Evolutionary conservation across 2,888 invertebrate species (phyloP).

Genomic region (Callinectes sapidus): DNA sequence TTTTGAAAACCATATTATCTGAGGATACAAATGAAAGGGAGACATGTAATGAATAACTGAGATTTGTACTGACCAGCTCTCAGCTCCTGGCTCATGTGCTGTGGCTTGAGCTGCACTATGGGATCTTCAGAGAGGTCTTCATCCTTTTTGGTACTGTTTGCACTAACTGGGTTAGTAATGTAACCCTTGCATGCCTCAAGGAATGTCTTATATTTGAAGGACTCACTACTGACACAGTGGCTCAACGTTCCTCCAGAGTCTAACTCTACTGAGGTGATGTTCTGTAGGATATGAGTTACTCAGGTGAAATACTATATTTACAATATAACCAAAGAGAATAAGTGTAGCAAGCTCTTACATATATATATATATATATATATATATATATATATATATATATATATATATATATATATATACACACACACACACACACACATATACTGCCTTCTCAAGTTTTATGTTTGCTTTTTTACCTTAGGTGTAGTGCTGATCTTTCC

Average conservation of each 20-base stretch:
- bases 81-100: slow-evolving; percentile 30
- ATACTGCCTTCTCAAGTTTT: too few relatives aligned
- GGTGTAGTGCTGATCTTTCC: too few relatives aligned
- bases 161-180: neutral
- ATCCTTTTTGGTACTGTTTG: neutral
- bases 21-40: too few relatives aligned
- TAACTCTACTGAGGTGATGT: slow-evolving; percentile 1
- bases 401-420: too few relatives aligned
- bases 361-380: too few relatives aligned
- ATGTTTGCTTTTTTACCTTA: too few relatives aligned
- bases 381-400: too few relatives aligned
- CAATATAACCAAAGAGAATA: neutral
- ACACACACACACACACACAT: too few relatives aligned
- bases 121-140: neutral
- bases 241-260: neutral
- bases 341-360: neutral
- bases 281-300: neutral
- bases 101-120: slow-evolving; percentile 42
- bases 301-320: neutral
- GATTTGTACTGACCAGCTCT: slow-evolving; percentile 28
- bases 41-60: too few relatives aligned
- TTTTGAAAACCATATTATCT: too few relatives aligned
- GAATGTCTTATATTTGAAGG: neutral
- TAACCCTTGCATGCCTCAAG: neutral
- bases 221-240: neutral